phyloP scores from a whole-genome alignment of 2,888 invertebrate species.

The Mimachlamys varia region DNA sequence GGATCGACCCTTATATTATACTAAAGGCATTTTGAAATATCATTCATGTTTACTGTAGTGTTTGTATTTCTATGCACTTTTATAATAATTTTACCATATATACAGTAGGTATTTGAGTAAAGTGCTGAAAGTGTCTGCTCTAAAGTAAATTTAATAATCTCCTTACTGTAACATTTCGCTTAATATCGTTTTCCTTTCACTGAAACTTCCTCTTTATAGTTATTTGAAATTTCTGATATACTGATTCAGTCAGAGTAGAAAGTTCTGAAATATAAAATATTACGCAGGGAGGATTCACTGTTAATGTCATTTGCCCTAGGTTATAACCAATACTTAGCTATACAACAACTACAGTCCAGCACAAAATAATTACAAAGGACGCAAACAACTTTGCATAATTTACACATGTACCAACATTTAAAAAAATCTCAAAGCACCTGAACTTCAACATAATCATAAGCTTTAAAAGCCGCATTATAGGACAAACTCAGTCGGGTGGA shows the following conservation, averaged over 20 bases:
- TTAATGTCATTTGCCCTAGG: not conserved
- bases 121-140: no score
- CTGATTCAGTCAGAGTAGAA: no score
- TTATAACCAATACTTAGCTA: not conserved
- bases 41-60: no score
- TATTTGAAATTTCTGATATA: not conserved
- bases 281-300: not conserved
- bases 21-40: no score
- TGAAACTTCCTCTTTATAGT: not conserved
- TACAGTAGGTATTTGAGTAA: no score
- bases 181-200: not conserved
- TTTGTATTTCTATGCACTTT: no score
- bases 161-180: not conserved
- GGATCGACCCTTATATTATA: no score
- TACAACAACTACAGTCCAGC: not conserved
- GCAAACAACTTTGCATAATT: conserved; percentile 17
- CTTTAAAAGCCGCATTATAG: not conserved
- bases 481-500: not conserved
- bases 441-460: conserved; percentile 18
- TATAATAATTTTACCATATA: no score
- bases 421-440: conserved; percentile 16
- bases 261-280: not conserved
- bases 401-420: not conserved
- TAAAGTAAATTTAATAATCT: no score
- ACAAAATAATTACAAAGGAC: not conserved